A percentile compares a stretch with the other conserved stretches of the same genome.
These are phyloP conservation scores for Dryobates pubescens DNA, from an alignment of 2,797 vertebrate species.

Conservation along the genomic window DNA sequence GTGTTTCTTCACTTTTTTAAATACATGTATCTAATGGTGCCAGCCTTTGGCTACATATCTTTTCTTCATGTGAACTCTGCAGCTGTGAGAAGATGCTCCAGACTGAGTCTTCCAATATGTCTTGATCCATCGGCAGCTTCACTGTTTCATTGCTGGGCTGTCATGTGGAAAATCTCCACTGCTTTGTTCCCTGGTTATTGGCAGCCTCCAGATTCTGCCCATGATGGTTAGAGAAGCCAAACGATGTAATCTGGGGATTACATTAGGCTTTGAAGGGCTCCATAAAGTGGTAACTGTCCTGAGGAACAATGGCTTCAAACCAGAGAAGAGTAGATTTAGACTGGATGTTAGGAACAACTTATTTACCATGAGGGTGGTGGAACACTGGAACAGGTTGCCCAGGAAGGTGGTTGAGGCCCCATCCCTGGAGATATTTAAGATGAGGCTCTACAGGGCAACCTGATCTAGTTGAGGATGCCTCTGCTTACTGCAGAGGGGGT, in stretches of 20 bases:
- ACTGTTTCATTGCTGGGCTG: background rate
- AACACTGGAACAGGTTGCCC: no score
- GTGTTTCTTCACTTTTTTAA: background rate
- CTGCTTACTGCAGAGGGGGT: no score
- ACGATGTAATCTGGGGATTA: background rate
- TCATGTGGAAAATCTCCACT: background rate
- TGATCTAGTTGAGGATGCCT: no score
- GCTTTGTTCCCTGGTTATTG: background rate
- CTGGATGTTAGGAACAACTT: no score
- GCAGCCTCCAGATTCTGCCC: background rate
- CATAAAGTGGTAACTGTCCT: background rate
- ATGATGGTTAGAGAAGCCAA: background rate
- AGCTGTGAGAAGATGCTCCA: background rate
- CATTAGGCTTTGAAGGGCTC: background rate
- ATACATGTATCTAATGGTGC: background rate
- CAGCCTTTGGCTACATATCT: background rate
- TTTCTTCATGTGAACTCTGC: background rate
- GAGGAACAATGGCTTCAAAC: no score
- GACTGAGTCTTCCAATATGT: background rate
- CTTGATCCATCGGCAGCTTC: background rate
- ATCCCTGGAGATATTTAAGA: no score
- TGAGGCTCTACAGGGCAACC: no score
- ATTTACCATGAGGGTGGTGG: no score
- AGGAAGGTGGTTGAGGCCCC: no score
- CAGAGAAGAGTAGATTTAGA: no score